Base-by-base conservation (phyloP, 2,888 invertebrate genomes). In the Cheilosia vulpina region DNA sequence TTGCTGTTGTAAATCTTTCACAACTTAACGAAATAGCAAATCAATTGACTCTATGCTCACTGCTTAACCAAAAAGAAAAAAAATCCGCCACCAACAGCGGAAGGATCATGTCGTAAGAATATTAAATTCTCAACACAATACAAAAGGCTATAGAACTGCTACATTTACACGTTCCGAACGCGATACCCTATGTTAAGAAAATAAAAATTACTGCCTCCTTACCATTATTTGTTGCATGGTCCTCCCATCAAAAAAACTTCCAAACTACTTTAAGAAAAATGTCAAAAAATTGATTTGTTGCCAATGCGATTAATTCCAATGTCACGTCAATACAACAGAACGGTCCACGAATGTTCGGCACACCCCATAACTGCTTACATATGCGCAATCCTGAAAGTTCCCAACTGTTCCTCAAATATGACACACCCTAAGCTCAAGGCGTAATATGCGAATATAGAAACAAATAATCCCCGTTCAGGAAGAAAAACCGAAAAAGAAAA, bases 11-110 rank as follows among this genome's bases (percentile, higher is more conserved):
- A 41, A 41, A 41, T 41, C 17, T 11, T 17, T 53, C 17, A 43
- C 41, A 24, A 9, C 27, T 38, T 15, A 34, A 19, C 65, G 17
- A 41, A 53, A 55, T 41, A 27, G 19, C 55, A 68, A 68, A 57
- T 71, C 69, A 71, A 71, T 71, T 41, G 58, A 60, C 24, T 71
- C 17, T 41, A 27, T 27, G 38, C n/a, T 55, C 55, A 55, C 27
- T 47, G 27, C 15, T 47, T 50, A 34, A 31, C 3, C n/a, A n/a
- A n/a, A 43, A 13, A 31, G 17, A 31, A 5, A 11, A 52, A 52
- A 21, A 34, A 41, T 41, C 9, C 58, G 17, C 19, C 50, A 41
- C 19, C 58, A 21, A 6, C 17, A 38, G 21, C 27, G n/a, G 3
- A 5, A 38, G 24, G 50, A 41, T 34, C 17, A 15, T 41, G 27